These are phyloP conservation scores for Iselma pallidipennis DNA, from an alignment of 2,888 invertebrate genomes.

Conservation along the genomic window DNA sequence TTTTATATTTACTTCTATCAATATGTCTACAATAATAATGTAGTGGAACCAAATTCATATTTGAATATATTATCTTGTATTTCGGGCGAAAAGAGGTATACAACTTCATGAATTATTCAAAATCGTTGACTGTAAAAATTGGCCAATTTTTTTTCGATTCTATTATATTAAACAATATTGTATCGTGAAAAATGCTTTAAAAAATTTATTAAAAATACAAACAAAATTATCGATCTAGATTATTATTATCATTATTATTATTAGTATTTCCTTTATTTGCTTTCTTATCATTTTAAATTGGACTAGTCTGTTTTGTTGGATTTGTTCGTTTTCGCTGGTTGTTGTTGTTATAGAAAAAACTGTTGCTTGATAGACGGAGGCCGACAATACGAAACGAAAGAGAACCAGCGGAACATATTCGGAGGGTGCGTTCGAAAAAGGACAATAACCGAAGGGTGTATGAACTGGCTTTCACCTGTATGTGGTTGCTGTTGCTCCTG, in stretches of 20 bases:
- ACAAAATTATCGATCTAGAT: no score
- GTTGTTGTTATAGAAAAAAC: background rate
- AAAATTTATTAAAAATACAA: no score
- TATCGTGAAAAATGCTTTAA: no score
- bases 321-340: background rate
- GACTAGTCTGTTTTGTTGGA: background rate
- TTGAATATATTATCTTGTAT: no score
- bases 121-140: background rate
- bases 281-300: no score
- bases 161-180: background rate
- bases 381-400: background rate
- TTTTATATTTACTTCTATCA: no score
- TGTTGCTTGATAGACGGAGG: background rate
- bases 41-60: background rate
- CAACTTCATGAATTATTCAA: background rate
- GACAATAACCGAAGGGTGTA: constrained; percentile 44
- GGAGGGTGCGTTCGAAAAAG: constrained; percentile 38
- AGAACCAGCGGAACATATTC: constrained; percentile 10
- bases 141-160: background rate
- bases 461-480: constrained; percentile 41
- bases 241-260: no score
- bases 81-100: background rate
- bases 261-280: no score
- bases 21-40: background rate
- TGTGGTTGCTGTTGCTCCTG: constrained; percentile 32